Evolutionary conservation across 2,888 invertebrate genomes (phyloP), one percentile per base, ranked within the genome.

Genomic region (Lasioglossum zephyrum): DNA sequence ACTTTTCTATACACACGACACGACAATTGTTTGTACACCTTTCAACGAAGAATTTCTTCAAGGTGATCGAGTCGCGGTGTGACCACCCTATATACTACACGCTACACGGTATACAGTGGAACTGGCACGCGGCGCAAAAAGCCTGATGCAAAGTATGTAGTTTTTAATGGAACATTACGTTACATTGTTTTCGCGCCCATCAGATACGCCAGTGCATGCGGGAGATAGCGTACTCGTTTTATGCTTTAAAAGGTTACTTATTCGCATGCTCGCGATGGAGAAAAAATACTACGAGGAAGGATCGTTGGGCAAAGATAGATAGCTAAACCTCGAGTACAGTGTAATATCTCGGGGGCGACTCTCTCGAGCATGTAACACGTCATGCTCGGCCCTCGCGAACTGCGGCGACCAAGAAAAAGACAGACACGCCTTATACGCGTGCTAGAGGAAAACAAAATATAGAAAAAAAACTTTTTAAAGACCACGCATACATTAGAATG

Each of bases 11-110:
- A 63, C 31, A 6, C 63, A 2, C 22, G 22, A 60, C 60, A 60
- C 60, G 49, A 60, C 60, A 60, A 60, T 60, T 60, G 60, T 60
- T 60, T 26, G 60, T 60, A 26, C 26, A 60, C 60, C 60, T 26
- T 26, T 13, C 26, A 26, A 60, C 60, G 31, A 63, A 63, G 63
- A 63, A 63, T 63, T 63, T 63, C 31, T 63, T 63, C 63, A 63
- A 31, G 63, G 31, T 31, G 63, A 63, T 63, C 63, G 31, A 63
- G 63, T 63, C 63, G 31, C 18, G 31, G 31, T 8, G 18, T 11
- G 39, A 9, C 22, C 69, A 69, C 39, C 69, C 39, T 39, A 9
- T 39, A 22, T 31, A 16, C 16, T 11, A 16, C 6, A 63, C 5
- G 0, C 2, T 31, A 26, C 4, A 26, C 4, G 1, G 1, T 13